Evolutionary conservation across 2,113 vertebrate genomes (phyloP), one percentile per base, ranked within the genome.

Genomic region (Heliornis fulica): DNA sequence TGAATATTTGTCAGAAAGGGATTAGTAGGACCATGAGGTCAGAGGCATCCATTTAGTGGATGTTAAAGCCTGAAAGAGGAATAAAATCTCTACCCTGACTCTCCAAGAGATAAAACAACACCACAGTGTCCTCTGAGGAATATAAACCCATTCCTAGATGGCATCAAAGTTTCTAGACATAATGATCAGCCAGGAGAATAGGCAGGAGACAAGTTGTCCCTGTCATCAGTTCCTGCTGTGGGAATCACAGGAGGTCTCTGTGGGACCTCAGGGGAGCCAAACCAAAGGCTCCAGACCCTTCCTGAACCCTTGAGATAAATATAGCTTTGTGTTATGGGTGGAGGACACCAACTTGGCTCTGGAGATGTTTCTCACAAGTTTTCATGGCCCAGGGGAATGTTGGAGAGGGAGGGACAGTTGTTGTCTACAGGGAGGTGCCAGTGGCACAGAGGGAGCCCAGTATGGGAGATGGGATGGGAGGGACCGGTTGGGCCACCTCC

Each of bases 291-390:
- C n/a, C 10, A 19, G 46, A 53, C 28, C 25, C 57, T 71, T 41
- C 46, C 41, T 9, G 10, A 14, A 7, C 19, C 17, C 63, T 23
- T 17, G 34, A 22, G 50, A 34, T 50, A 17, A 40, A 10, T n/a
- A 5, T 0, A 26, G 17, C 16, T 86, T 74, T 32, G 54, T 2
- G 0, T 19, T 54, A 9, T 0, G 14, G 51, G 8, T 36, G 63
- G n/a, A 61, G 51, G 53, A 51, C 32, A 21, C 20, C 61, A 71
- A 0, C 8, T 8, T 15, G 26, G 11, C 25, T 64, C 53, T 23
- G 11, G n/a, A 40, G 20, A 72, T 48, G 48, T 63, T 93, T 82
- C n/a, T 68, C 26, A n/a, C 41, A 28, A 11, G 23, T 19, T 77
- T 81, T 63, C n/a, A 10, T 22, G 53, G n/a, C 7, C 22, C 32